Evolutionary conservation across 2,797 vertebrate species (phyloP).

Genomic region (Florisuga fusca): DNA sequence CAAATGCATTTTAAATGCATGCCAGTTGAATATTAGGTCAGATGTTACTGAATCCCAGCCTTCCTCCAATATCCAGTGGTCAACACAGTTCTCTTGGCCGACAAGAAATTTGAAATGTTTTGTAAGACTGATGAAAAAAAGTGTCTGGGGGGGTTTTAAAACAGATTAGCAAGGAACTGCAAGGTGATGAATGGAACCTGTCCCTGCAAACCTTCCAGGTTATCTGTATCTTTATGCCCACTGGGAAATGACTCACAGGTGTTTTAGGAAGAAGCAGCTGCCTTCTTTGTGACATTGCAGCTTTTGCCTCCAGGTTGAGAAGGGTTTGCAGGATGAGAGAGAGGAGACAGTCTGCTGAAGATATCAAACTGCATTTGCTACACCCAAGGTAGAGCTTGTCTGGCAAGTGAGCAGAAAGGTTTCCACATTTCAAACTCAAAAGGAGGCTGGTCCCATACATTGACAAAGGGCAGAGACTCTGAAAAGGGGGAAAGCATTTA

Average conservation of each 20-base stretch:
- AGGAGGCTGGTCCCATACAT: background rate
- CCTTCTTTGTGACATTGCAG: conserved; percentile 57
- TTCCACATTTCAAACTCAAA: conserved; percentile 14
- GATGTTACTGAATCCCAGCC: background rate
- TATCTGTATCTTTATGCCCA: conserved; percentile 72
- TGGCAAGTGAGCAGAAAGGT: background rate
- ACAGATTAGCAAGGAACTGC: background rate
- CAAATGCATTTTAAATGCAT: background rate
- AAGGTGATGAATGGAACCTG: conserved; percentile 38
- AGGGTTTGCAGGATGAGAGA: conserved; percentile 1
- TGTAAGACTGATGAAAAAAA: background rate
- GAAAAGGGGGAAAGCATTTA: conserved; percentile 22
- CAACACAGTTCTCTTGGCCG: background rate
- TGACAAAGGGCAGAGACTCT: conserved; percentile 3
- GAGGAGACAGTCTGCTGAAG: conserved; percentile 53
- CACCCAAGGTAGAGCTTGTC: background rate
- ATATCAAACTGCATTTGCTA: conserved; percentile 47
- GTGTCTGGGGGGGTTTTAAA: background rate
- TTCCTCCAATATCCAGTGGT: background rate
- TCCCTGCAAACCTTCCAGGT: conserved; percentile 44
- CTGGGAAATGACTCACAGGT: conserved; percentile 65
- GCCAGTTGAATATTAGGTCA: background rate
- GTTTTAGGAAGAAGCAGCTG: conserved; percentile 69
- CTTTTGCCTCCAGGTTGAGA: conserved; percentile 60
- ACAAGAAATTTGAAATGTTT: background rate